Evolutionary conservation across 2,113 vertebrate genomes (phyloP).

Genomic region (Eulemur rufifrons): DNA sequence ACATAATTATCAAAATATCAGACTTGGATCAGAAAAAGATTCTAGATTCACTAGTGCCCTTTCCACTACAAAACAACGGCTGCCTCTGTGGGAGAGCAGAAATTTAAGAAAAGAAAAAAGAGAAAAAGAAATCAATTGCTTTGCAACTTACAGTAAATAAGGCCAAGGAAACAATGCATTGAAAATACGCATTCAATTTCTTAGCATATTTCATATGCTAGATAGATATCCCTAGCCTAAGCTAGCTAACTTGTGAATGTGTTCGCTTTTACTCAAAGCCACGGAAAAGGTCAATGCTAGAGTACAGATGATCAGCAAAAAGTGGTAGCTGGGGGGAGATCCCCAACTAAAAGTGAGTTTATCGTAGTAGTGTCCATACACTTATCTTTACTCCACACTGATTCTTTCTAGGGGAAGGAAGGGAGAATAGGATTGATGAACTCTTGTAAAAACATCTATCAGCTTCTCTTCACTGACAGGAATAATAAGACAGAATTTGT

Average conservation of each 20-base stretch:
- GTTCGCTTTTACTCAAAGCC: not conserved
- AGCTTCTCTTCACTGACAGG: not conserved
- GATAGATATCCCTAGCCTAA: not conserved
- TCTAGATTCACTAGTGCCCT: not conserved
- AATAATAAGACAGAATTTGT: not conserved
- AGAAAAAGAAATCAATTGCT: not conserved
- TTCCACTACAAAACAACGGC: not conserved
- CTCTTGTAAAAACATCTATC: not conserved
- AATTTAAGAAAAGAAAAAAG: not conserved
- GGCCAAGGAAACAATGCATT: not conserved
- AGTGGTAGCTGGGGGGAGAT: not conserved
- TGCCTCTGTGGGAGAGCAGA: not conserved
- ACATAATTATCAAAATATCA: not conserved
- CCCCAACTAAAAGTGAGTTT: not conserved
- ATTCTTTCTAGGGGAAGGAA: not conserved
- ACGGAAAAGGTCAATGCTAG: not conserved
- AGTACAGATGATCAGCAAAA: not conserved
- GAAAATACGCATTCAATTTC: not conserved
- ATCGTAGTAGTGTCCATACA: not conserved
- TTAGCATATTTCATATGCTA: not conserved
- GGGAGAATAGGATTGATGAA: not conserved
- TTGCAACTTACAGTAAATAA: not conserved
- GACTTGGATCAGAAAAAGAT: not conserved
- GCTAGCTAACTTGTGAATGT: not conserved
- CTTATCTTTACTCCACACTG: not conserved